Evolutionary conservation across 2,113 vertebrate genomes (phyloP).

Genomic region (Ginglymostoma cirratum): DNA sequence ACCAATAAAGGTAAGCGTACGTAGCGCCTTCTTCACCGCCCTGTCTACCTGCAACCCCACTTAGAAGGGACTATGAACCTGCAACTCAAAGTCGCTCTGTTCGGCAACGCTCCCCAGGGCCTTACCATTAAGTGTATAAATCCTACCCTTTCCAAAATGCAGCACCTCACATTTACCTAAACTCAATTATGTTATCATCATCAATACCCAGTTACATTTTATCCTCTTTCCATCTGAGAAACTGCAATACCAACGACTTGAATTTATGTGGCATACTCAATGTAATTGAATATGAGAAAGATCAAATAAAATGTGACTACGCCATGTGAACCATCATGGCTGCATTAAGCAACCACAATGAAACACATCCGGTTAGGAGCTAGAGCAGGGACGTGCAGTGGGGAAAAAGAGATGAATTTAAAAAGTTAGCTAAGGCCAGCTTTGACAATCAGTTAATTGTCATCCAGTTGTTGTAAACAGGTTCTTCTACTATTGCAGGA

Average conservation of each 20-base stretch:
- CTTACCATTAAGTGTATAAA: too few species aligned
- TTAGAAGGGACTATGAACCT: too few species aligned
- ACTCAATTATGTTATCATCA: background rate
- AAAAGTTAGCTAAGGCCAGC: background rate
- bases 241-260: background rate
- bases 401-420: background rate
- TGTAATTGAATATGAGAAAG: background rate
- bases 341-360: background rate
- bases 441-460: too few species aligned
- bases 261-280: background rate
- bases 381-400: rapidly evolving
- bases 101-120: too few species aligned
- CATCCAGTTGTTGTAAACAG: background rate
- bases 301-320: too few species aligned
- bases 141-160: too few species aligned
- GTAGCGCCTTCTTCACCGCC: too few species aligned
- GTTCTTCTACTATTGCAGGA: background rate
- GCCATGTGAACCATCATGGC: background rate
- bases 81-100: too few species aligned
- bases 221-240: background rate
- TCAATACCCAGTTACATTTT: background rate
- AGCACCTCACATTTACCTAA: too few species aligned
- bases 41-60: too few species aligned
- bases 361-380: background rate
- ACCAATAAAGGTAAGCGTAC: too few species aligned